phyloP scores from a whole-genome alignment of 2,113 vertebrate genomes.

The Siniperca chuatsi region DNA sequence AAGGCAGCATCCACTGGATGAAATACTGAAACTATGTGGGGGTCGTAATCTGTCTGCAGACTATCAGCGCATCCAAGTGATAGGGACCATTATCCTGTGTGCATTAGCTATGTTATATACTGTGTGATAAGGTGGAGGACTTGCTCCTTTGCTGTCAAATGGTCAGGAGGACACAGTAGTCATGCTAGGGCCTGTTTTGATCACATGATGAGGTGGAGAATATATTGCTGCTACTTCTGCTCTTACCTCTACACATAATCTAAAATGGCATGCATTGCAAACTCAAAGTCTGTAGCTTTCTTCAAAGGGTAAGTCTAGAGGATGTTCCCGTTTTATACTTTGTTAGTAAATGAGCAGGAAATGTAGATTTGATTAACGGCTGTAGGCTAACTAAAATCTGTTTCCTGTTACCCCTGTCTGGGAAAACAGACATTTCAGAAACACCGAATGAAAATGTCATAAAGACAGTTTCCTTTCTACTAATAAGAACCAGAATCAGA shows the following conservation, averaged over 20 bases:
- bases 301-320: slow-evolving; percentile 40
- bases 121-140: neutral
- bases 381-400: neutral
- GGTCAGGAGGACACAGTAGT: neutral
- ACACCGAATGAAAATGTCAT: neutral
- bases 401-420: neutral
- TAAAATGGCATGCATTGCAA: slow-evolving; percentile 37
- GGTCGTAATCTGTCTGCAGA: neutral
- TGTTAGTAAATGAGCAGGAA: neutral
- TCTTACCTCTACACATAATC: neutral
- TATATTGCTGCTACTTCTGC: slow-evolving; percentile 50
- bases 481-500: neutral
- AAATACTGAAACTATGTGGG: no score
- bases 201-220: slow-evolving; percentile 70
- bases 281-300: slow-evolving; percentile 34
- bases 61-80: no score
- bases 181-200: slow-evolving; percentile 54
- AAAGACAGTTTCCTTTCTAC: neutral
- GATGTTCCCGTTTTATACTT: neutral
- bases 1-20: neutral
- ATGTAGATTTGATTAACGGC: neutral
- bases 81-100: neutral
- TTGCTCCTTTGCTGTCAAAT: neutral
- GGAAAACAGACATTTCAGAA: neutral
- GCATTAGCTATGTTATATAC: neutral